Evolutionary conservation across 2,797 vertebrate species (phyloP).

Genomic region (Fringilla coelebs): DNA sequence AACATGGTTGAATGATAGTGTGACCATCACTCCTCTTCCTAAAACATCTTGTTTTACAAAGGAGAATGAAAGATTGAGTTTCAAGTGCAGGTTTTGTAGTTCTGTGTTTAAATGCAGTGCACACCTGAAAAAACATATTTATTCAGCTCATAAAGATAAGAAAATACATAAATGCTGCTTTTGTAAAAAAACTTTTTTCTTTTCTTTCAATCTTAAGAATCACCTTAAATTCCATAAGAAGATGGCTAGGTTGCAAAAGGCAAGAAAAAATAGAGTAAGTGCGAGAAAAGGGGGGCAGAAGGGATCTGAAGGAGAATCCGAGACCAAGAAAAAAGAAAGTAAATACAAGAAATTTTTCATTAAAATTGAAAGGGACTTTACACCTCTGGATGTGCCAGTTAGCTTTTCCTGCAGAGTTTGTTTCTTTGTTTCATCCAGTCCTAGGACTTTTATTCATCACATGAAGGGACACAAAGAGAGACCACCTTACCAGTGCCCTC

Average conservation of each 20-base stretch:
- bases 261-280: not conserved
- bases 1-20: not conserved
- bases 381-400: not conserved
- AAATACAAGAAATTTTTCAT: slow-evolving; percentile 44
- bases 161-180: slow-evolving; percentile 40
- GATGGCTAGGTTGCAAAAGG: not conserved
- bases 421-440: slow-evolving; percentile 33
- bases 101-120: not conserved
- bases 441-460: slow-evolving; percentile 36
- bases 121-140: slow-evolving; percentile 22
- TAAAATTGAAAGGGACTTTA: slow-evolving; percentile 21
- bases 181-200: slow-evolving; percentile 50
- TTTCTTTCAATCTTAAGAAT: slow-evolving; percentile 20
- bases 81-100: slow-evolving; percentile 55
- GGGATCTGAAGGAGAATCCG: not conserved
- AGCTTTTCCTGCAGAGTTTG: slow-evolving; percentile 52
- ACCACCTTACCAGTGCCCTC: slow-evolving; percentile 52
- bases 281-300: not conserved
- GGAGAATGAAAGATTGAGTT: not conserved
- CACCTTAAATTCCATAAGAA: slow-evolving; percentile 37
- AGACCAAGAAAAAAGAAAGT: slow-evolving; percentile 2
- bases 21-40: not conserved
- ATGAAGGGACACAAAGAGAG: slow-evolving; percentile 36
- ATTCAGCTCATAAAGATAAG: slow-evolving; percentile 44
- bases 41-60: not conserved